Evolutionary conservation across 2,888 invertebrate genomes (phyloP), one percentile per base, ranked within the genome.

Genomic region (Ptychoptera contaminata): DNA sequence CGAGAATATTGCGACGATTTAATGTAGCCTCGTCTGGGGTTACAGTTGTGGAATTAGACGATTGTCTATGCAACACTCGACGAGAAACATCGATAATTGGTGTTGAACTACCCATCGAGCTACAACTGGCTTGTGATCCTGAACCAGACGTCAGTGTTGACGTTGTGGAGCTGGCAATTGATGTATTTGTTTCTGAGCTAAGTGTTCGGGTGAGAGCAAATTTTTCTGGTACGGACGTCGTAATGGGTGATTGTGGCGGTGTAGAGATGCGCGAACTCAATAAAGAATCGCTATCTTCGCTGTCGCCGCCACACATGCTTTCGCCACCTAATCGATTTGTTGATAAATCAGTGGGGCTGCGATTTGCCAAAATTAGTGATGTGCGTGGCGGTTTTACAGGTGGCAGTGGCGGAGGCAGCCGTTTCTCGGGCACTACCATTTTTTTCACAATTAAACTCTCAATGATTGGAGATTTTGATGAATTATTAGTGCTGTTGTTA

Each of bases 181-280:
- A 80, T 42, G 79, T 76, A 53, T 78, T 81, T 1, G 81, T 81
- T 56, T 82, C 81, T 11, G 78, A 80, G 47, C 80, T 80, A 47
- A 79, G 70, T 2, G 81, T 79, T 47, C 81, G 70, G 52, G 75
- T 76, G 40, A 80, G 64, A 40, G 70, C 70, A 45, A 74, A 70
- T 59, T 74, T 74, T 52, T 72, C 67, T 42, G 72, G 67, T 37
- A 68, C 60, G 56, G 68, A 68, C n/a, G 67, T 60, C 52, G 69
- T 57, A 40, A 65, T 70, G 60, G 55, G 82, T 1, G 86, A 79
- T 50, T 72, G 68, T 5, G 78, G 77, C 2, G 80, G 86, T 23
- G 87, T 85, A 38, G 84, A 86, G 44, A 84, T 79, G 52, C 82
- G 82, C 40, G 82, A 83, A 59, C 87, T 87, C 60, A 88, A 83